Evolutionary conservation across 2,797 vertebrate genomes (phyloP), one percentile per base, ranked within the genome.

Genomic region (Bradypus variegatus): DNA sequence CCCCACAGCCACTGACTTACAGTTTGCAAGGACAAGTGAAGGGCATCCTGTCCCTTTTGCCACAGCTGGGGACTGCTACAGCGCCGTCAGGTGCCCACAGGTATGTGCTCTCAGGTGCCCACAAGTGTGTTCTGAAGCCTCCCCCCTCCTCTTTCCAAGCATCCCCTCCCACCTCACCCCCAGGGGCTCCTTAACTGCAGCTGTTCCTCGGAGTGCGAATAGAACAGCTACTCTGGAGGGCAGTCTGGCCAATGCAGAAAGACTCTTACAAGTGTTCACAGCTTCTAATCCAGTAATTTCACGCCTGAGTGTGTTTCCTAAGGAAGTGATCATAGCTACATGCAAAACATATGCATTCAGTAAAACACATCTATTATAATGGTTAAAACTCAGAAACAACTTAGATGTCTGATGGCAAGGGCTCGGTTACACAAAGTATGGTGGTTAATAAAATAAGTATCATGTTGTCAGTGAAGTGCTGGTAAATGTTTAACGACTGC

Each of bases 41-140:
- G 99, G 99, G 70, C 98, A 98, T 78, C 98, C 97, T 0, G 98
- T 99, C 91, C 99, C 99, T 14, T 99, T 98, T 31, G 99, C 98
- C 96, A 99, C 99, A 29, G 98, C 99, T 36, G 99, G 99, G 94
- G 99, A 99, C 97, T 99, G 99, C 97, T 99, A 98, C 97, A 99
- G 99, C 11, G 98, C 98, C 29, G 97, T 98, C 96, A 98, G 97
- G 72, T 99, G 99, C 97, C 98, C 99, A 15, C 99, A 99, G 99
- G 99, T 99, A 98, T 93, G 97, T 90, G 92, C 48, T 2, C 7
- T 25, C 36, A 18, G 27, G 31, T 33, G 5, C 67, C n/a, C n/a
- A 7, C 65, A 67, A 8, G 67, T 21, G n/a, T 36, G 19, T 36
- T 7, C 67, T 5, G 10, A 10, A 18, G 19, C 29, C 41, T 1